Evolutionary conservation across 1,140 invertebrate genomes (phyloP), one percentile per base, ranked within the genome.

Genomic region (Neodiprion lecontei): DNA sequence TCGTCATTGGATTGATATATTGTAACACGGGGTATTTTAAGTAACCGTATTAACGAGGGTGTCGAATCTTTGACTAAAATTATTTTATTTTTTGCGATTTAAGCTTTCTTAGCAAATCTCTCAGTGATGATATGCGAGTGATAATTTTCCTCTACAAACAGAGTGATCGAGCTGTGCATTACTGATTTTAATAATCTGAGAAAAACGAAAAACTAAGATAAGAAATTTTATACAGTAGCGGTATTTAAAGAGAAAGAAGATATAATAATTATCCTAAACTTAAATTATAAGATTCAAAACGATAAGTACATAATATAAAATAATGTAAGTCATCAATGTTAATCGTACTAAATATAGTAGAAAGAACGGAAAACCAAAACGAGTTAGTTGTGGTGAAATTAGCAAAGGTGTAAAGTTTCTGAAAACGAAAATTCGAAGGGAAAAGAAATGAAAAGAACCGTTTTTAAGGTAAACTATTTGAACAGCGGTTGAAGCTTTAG

Each of bases 301-400:
- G 28, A 40, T 40, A 40, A 5, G 28, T 5, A 69, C 68, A 9
- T 69, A 69, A n/a, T 12, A 69, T 12, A 40, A 17, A 69, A 82
- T 81, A 82, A 72, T 75, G 80, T 85, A 85, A 85, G 83, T 79
- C 84, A 87, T 86, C 82, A 81, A 86, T 86, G 83, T 88, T 86
- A 82, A 76, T 84, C 83, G 81, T 87, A 85, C 82, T 83, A 86
- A 86, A 71, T 83, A 81, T 82, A 70, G 77, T 75, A 77, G 76
- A 40, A 40, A 40, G 5, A 40, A 78, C 79, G 78, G 76, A 80
- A 78, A 72, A 74, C 79, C 78, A 68, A 79, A 81, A 78, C 74
- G 76, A 79, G 28, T 40, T 40, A 2, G 5, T 40, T 40, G 28
- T 40, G 28, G 28, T 40, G 75, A 78, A 73, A 74, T 81, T 79